Evolutionary conservation across 92 coral and sea anemone species (phyloP).

Genomic region (Heliopora coerulea): DNA sequence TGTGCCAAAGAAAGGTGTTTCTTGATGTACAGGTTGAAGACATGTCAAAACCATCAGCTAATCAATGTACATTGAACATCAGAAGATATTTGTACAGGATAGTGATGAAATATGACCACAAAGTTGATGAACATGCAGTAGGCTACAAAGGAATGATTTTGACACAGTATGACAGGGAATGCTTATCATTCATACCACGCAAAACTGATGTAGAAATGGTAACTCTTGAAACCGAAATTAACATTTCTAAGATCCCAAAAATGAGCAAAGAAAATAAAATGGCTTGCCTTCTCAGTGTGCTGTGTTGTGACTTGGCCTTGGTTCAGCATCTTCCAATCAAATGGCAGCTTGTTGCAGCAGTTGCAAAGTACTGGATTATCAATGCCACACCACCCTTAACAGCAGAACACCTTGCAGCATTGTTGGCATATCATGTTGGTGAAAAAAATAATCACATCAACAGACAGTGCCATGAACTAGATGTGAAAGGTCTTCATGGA

Average conservation of each 20-base stretch:
- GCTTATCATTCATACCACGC: no score
- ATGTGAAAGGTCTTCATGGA: slow-evolving; percentile 3
- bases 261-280: neutral
- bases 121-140: no score
- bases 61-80: no score
- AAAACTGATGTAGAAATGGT: no score
- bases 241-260: no score
- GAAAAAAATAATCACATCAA: neutral
- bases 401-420: slow-evolving; percentile 46
- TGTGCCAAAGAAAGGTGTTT: slow-evolving; percentile 52
- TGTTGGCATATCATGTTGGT: slow-evolving; percentile 40
- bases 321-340: slow-evolving; percentile 1
- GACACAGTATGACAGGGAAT: no score
- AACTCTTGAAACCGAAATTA: no score
- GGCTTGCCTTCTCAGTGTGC: slow-evolving; percentile 8
- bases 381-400: slow-evolving; percentile 39
- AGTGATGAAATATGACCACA: no score
- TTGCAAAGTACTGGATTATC: slow-evolving; percentile 56
- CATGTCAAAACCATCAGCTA: neutral
- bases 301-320: slow-evolving; percentile 3
- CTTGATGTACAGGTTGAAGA: neutral
- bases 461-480: no score
- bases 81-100: no score
- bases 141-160: no score
- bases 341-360: slow-evolving; percentile 19